phyloP scores from a whole-genome alignment of 2,113 vertebrate genomes.

The Heptranchias perlo region DNA sequence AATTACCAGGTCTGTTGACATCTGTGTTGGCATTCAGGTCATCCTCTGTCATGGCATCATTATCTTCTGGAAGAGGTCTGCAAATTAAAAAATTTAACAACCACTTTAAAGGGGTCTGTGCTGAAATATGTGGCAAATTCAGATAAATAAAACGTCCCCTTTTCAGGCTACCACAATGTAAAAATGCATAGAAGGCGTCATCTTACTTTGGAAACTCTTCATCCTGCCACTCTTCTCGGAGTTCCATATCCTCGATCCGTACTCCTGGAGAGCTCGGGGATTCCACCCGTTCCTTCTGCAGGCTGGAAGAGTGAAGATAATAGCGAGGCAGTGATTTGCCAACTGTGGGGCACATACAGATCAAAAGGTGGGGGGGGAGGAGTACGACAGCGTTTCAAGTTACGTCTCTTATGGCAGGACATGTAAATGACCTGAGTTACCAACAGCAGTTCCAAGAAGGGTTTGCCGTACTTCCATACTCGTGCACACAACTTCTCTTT shows the following conservation, averaged over 20 bases:
- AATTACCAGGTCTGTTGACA: not conserved
- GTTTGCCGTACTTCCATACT: not conserved
- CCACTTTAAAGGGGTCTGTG: not conserved
- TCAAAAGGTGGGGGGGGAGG: not conserved
- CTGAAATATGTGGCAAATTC: not conserved
- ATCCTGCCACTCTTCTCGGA: constrained; percentile 30
- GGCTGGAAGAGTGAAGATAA: not conserved
- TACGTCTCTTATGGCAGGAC: not conserved
- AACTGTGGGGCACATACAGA: not conserved
- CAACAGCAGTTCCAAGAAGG: not conserved
- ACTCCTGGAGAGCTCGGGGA: not conserved
- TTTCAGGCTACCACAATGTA: not conserved
- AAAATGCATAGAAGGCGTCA: not conserved
- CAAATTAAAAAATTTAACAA: not conserved
- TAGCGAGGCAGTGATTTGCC: not conserved
- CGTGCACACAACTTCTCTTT: too few species aligned
- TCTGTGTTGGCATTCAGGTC: not conserved
- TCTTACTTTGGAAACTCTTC: constrained; percentile 26
- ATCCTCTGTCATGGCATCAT: constrained; percentile 37
- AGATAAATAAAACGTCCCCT: not conserved
- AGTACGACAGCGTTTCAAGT: not conserved
- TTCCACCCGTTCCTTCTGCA: not conserved
- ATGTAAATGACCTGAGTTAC: not conserved
- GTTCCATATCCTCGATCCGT: constrained; percentile 21
- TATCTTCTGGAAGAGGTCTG: constrained; percentile 53